Evolutionary conservation across 2,113 vertebrate species (phyloP), one percentile per base, ranked within the genome.

Genomic region (Apteryx owenii): DNA sequence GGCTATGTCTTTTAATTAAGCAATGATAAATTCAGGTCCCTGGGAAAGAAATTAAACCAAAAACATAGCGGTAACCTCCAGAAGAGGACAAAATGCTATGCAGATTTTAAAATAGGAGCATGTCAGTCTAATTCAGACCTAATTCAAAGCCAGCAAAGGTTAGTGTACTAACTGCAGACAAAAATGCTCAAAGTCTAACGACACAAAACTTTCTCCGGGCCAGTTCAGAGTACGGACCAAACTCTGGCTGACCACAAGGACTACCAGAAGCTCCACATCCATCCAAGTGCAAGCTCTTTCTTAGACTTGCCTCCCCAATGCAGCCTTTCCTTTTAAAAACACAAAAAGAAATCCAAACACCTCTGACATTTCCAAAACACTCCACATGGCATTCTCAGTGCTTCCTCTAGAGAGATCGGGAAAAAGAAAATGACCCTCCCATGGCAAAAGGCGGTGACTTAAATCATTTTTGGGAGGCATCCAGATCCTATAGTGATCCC

Each of bases 401-500:
- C 19, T 83, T 62, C 56, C 92, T 66, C 91, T 10, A 8, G 66
- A 76, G 94, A 73, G 29, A 73, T 8, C 2, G 2, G 3, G 38
- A 69, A 73, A 91, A 81, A 62, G 46, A 92, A 97, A 89, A 64
- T 10, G 31, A 95, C 91, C 54, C 25, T 94, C 89, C 75, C 85
- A 66, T 29, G 64, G 79, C 68, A 83, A 82, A 78, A 85, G 40
- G 10, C 2, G 1, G 71, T 26, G 75, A 93, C 60, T 89, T 80
- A 94, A 96, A 91, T 69, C 85, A 71, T 88, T 89, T 42, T 91
- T 91, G 87, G 87, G 89, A 94, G 42, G 42, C 60, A 51, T 92
- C 76, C 93, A 91, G 93, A 51, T 82, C 40, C 76, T 88, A 14
- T 29, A 62, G 50, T 94, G 91, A 95, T 91, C 91, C 71, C 25